Evolutionary conservation across 1,140 invertebrate species (phyloP).

Genomic region (Drosophila sturtevanti): DNA sequence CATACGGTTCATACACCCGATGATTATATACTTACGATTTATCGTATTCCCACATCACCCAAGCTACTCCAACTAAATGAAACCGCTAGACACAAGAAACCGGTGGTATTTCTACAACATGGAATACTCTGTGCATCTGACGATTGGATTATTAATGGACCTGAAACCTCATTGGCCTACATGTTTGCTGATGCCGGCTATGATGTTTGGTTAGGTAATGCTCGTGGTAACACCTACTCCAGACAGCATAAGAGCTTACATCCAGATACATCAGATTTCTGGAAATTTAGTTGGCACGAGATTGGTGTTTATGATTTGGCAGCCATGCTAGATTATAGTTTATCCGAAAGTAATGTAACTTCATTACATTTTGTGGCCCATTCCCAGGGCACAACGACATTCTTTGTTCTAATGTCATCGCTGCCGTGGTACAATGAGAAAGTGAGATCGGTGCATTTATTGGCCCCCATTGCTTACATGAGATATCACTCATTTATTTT

Average conservation of each 20-base stretch:
- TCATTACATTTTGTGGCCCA: constrained; percentile 87
- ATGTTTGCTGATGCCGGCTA: constrained; percentile 88
- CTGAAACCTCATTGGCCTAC: constrained; percentile 84
- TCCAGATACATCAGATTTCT: constrained; percentile 85
- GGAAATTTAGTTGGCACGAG: constrained; percentile 87
- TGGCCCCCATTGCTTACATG: constrained; percentile 86
- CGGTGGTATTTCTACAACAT: constrained; percentile 88
- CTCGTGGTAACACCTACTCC: constrained; percentile 87
- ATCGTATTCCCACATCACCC: constrained; percentile 83
- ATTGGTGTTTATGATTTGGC: constrained; percentile 89
- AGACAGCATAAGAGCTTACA: constrained; percentile 85
- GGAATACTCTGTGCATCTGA: constrained; percentile 89
- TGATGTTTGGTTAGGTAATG: constrained; percentile 87
- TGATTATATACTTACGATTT: constrained; percentile 84
- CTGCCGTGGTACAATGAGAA: constrained; percentile 85
- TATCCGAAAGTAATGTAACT: constrained; percentile 84
- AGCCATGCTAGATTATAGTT: constrained; percentile 87
- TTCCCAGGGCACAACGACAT: constrained; percentile 85
- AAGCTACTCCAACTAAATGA: constrained; percentile 35
- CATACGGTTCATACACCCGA: constrained; percentile 84
- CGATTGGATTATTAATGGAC: constrained; percentile 89
- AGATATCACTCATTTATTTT: constrained; percentile 84
- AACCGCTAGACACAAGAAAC: constrained; percentile 20
- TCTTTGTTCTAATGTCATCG: constrained; percentile 84
- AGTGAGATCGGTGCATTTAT: constrained; percentile 83